phyloP scores from a whole-genome alignment of 2,888 invertebrate genomes.

The Idaea dimidiata region DNA sequence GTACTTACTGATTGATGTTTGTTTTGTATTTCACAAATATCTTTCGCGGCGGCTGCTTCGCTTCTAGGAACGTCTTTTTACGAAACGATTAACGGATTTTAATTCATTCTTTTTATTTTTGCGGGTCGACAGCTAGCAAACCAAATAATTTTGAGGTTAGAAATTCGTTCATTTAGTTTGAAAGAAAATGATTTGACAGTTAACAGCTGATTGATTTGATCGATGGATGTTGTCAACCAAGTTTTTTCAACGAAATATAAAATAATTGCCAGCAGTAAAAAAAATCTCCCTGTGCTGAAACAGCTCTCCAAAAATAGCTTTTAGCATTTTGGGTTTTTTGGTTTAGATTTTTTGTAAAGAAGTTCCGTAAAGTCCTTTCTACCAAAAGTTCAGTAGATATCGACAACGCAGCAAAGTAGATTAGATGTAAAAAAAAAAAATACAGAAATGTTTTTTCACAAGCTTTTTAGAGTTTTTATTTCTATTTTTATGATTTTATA shows the following conservation, averaged over 20 bases:
- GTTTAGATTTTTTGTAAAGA: too few relatives aligned
- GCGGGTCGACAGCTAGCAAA: neutral
- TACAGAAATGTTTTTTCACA: too few relatives aligned
- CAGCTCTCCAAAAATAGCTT: too few relatives aligned
- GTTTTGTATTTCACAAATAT: neutral
- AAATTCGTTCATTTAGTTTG: conserved; percentile 6
- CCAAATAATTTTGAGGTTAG: conserved; percentile 6
- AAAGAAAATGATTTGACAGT: conserved; percentile 4
- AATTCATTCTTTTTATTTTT: neutral
- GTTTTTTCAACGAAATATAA: neutral
- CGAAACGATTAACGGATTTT: neutral
- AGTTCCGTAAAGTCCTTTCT: too few relatives aligned
- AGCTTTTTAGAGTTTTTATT: too few relatives aligned
- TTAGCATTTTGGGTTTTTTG: too few relatives aligned
- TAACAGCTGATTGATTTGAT: neutral
- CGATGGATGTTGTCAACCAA: neutral
- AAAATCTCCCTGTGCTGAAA: too few relatives aligned
- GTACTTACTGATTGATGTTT: neutral
- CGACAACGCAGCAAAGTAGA: too few relatives aligned
- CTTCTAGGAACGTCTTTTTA: neutral
- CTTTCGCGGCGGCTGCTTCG: neutral
- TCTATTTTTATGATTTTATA: too few relatives aligned
- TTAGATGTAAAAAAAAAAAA: too few relatives aligned
- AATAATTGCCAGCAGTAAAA: neutral
- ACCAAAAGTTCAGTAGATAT: too few relatives aligned